Conservation (phyloP, 2,797 vertebrate genomes). For the Discoglossus pictus region DNA sequence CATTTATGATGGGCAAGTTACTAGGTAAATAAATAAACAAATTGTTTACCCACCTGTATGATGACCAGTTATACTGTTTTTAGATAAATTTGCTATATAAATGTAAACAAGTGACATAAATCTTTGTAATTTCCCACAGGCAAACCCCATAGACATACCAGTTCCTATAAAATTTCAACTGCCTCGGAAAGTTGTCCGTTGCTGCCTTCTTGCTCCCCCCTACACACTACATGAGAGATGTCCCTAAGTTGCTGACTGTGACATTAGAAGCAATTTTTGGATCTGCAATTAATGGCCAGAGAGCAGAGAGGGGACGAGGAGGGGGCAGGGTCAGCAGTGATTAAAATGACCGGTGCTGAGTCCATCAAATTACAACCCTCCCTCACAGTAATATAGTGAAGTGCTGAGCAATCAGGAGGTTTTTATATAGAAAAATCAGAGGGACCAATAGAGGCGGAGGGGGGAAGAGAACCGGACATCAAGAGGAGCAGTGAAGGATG, state of each 20-base stretch:
- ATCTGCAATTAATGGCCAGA: conserved; percentile 42
- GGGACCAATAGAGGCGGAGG: neutral
- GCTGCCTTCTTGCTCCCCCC: neutral
- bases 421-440: conserved; percentile 35
- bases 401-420: conserved; percentile 48
- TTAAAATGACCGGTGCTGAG: conserved; percentile 45
- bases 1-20: too few species aligned
- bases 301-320: conserved; percentile 8
- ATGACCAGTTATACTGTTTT: too few species aligned
- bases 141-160: too few species aligned
- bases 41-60: too few species aligned
- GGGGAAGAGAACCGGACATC: neutral
- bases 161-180: too few species aligned
- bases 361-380: conserved; percentile 42
- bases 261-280: conserved; percentile 36
- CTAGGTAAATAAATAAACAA: too few species aligned
- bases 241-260: conserved; percentile 22
- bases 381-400: conserved; percentile 37
- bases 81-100: too few species aligned
- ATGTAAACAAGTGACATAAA: too few species aligned
- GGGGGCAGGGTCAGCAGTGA: conserved; percentile 41
- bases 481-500: neutral
- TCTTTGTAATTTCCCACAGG: too few species aligned
- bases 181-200: too few species aligned
- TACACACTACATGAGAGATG: neutral